Evolutionary conservation across 2,888 invertebrate genomes (phyloP).

Genomic region (Andrena dorsata): DNA sequence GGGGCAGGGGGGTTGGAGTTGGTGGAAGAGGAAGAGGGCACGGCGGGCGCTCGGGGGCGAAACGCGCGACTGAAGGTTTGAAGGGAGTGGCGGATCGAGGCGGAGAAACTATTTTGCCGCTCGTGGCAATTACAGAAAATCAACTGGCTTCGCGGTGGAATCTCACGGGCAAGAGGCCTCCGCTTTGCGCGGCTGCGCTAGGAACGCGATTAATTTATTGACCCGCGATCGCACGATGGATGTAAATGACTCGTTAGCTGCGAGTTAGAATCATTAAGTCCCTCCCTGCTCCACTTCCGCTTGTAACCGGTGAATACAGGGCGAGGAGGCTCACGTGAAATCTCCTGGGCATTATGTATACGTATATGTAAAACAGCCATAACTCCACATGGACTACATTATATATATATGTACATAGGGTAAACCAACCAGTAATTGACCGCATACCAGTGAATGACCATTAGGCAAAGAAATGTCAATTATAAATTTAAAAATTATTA

Average conservation of each 20-base stretch:
- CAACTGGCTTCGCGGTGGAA: constrained; percentile 22
- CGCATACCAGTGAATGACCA: too few relatives aligned
- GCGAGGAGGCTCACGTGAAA: constrained; percentile 35
- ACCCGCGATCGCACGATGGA: constrained; percentile 61
- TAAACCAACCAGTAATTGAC: too few relatives aligned
- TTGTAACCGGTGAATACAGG: constrained; percentile 27
- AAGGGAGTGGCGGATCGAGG: background rate
- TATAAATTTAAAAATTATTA: too few relatives aligned
- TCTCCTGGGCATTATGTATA: constrained; percentile 13
- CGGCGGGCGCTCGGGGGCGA: constrained; percentile 24
- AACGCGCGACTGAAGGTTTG: background rate
- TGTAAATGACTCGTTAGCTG: constrained; percentile 42
- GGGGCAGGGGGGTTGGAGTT: background rate
- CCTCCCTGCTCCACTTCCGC: background rate
- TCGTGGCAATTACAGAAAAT: constrained; percentile 59
- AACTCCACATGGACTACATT: too few relatives aligned
- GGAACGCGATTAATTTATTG: constrained; percentile 64
- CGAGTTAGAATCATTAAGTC: constrained; percentile 41
- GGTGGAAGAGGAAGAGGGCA: background rate
- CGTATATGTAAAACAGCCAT: too few relatives aligned
- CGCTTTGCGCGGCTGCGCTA: constrained; percentile 20
- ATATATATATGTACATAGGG: too few relatives aligned
- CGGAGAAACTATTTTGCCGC: constrained; percentile 61
- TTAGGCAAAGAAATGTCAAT: too few relatives aligned
- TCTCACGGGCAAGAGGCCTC: constrained; percentile 26